phyloP scores from a whole-genome alignment of 2,888 invertebrate genomes.

The Cheilosia grossa region DNA sequence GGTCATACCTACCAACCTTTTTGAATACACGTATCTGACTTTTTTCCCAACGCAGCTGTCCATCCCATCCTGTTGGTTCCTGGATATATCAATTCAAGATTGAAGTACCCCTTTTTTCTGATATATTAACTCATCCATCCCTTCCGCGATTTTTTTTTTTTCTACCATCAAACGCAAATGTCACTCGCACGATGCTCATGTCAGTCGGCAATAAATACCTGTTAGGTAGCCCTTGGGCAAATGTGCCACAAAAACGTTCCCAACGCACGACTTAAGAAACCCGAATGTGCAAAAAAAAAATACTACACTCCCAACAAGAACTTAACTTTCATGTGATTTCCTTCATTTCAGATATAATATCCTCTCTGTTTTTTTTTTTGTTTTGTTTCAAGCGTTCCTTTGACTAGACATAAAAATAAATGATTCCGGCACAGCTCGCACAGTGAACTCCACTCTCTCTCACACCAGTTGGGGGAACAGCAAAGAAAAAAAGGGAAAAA shows the following conservation, averaged over 20 bases:
- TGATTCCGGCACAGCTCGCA: constrained; percentile 51
- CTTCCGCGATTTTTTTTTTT: not conserved
- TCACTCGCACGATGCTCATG: constrained; percentile 33
- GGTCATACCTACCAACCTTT: too few species aligned
- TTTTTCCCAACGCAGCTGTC: too few species aligned
- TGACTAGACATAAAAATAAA: constrained; percentile 57
- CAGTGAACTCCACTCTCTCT: not conserved
- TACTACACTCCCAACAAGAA: not conserved
- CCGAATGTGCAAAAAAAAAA: constrained; percentile 6
- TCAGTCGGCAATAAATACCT: constrained; percentile 40
- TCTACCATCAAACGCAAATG: constrained; percentile 3
- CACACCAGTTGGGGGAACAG: not conserved
- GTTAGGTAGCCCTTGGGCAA: constrained; percentile 38
- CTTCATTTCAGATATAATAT: constrained; percentile 18
- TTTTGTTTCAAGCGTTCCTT: constrained; percentile 8
- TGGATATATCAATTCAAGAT: too few species aligned
- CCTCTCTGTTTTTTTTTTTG: not conserved
- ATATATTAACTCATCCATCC: too few species aligned
- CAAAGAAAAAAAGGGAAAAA: constrained; percentile 41
- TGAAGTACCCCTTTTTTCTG: too few species aligned
- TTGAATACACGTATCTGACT: fast-evolving
- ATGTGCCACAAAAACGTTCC: constrained; percentile 22
- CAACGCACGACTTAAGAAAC: not conserved
- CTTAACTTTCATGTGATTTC: constrained; percentile 38
- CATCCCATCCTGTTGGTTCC: too few species aligned